phyloP scores from a whole-genome alignment of 2,888 invertebrate species.

The Zaprionus obscuricornis region DNA sequence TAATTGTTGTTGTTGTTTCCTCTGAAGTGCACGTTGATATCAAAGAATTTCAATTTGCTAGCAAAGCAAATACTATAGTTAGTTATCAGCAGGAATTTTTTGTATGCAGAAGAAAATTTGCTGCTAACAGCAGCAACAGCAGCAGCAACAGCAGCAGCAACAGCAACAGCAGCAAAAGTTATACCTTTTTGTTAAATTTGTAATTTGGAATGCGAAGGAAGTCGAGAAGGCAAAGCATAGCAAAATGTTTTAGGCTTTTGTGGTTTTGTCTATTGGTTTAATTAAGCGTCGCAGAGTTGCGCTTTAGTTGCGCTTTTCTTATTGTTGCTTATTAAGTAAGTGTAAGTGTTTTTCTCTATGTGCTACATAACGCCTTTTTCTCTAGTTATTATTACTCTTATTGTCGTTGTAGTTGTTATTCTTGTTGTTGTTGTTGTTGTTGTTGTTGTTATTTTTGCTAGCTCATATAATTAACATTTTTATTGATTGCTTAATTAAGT shows the following conservation, averaged over 20 bases:
- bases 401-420: neutral
- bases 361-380: constrained; percentile 20
- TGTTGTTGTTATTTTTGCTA: constrained; percentile 12
- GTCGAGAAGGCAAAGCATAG: neutral
- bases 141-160: too few species aligned
- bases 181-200: constrained; percentile 8
- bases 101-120: neutral
- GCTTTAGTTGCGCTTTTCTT: neutral
- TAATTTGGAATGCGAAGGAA: constrained; percentile 18
- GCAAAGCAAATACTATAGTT: constrained; percentile 13
- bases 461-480: constrained; percentile 50
- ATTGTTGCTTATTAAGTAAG: too few species aligned
- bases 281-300: constrained; percentile 2
- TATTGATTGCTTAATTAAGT: constrained; percentile 59
- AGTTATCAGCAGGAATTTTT: constrained; percentile 18
- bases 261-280: constrained; percentile 15
- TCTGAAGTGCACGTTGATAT: constrained; percentile 14
- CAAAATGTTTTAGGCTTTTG: constrained; percentile 12
- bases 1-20: neutral
- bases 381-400: neutral
- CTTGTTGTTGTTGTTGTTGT: constrained; percentile 27
- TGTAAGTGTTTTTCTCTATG: constrained; percentile 4
- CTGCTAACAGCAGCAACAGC: too few species aligned
- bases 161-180: too few species aligned
- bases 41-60: constrained; percentile 24